Evolutionary conservation across 2,888 invertebrate genomes (phyloP).

Genomic region (Elegia similella): DNA sequence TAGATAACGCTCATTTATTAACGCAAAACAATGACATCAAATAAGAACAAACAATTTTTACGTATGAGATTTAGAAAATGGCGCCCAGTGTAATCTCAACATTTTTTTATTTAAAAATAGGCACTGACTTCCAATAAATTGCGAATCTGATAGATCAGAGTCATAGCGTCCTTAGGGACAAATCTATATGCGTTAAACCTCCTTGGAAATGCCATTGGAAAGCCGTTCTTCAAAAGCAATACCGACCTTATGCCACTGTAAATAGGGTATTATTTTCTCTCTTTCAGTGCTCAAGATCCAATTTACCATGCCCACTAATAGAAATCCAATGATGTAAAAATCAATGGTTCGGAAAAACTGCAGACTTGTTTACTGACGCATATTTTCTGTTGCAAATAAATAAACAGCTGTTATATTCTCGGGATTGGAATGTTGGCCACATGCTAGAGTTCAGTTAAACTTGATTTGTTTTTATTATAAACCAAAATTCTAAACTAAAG

Average conservation of each 20-base stretch:
- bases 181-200: constrained; percentile 22
- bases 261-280: constrained; percentile 6
- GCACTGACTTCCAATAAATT: constrained; percentile 8
- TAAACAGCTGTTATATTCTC: not conserved
- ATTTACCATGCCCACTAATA: constrained; percentile 7
- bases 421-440: too few species aligned
- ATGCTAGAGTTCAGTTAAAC: too few species aligned
- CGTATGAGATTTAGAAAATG: not conserved
- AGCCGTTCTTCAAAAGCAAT: constrained; percentile 8
- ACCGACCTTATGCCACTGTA: constrained; percentile 3
- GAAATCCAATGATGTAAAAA: constrained; percentile 6
- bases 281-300: not conserved
- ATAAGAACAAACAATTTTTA: not conserved
- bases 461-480: too few species aligned
- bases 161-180: constrained; percentile 21
- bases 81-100: not conserved
- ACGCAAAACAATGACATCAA: too few species aligned
- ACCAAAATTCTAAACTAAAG: too few species aligned
- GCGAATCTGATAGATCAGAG: constrained; percentile 12
- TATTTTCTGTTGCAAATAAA: not conserved
- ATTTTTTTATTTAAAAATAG: not conserved
- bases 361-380: not conserved
- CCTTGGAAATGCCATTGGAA: constrained; percentile 17
- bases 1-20: too few species aligned
- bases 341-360: constrained; percentile 6